phyloP scores from a whole-genome alignment of 2,888 invertebrate species.

The Alviniconcha strummeri region DNA sequence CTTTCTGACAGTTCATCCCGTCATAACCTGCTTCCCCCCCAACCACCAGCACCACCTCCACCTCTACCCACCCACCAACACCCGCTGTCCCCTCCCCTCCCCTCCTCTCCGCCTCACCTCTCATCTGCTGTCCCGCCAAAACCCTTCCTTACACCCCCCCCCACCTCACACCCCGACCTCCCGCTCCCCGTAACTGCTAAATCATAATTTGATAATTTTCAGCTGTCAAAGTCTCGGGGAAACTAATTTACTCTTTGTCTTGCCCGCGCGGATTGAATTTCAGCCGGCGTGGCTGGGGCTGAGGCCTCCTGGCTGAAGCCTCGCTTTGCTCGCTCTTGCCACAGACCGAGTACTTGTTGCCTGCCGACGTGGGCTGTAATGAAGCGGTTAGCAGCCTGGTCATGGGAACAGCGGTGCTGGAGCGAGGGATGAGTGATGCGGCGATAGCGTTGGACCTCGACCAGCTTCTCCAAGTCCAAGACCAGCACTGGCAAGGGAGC shows the following conservation, averaged over 20 bases:
- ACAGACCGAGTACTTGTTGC: too few relatives aligned
- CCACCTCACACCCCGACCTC: not conserved
- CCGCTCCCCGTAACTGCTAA: not conserved
- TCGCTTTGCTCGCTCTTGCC: too few relatives aligned
- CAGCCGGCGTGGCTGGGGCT: not conserved
- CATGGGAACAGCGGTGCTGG: too few relatives aligned
- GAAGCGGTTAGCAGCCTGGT: too few relatives aligned
- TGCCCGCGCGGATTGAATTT: constrained; percentile 6
- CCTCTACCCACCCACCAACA: not conserved
- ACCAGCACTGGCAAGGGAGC: too few relatives aligned
- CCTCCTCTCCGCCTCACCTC: too few relatives aligned
- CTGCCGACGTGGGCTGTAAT: too few relatives aligned
- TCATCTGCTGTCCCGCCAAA: too few relatives aligned
- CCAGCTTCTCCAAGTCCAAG: too few relatives aligned
- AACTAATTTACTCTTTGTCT: constrained; percentile 19
- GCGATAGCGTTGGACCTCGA: too few relatives aligned
- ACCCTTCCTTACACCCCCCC: too few relatives aligned
- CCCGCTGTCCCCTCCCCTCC: not conserved
- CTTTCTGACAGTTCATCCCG: constrained; percentile 9
- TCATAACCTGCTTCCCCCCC: not conserved
- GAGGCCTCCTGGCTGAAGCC: not conserved
- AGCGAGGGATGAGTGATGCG: too few relatives aligned
- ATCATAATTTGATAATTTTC: constrained; percentile 26
- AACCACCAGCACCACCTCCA: not conserved
- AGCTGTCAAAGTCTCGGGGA: constrained; percentile 8